phyloP scores from a whole-genome alignment of 2,113 vertebrate species.

The Oreochromis tanganicae region DNA sequence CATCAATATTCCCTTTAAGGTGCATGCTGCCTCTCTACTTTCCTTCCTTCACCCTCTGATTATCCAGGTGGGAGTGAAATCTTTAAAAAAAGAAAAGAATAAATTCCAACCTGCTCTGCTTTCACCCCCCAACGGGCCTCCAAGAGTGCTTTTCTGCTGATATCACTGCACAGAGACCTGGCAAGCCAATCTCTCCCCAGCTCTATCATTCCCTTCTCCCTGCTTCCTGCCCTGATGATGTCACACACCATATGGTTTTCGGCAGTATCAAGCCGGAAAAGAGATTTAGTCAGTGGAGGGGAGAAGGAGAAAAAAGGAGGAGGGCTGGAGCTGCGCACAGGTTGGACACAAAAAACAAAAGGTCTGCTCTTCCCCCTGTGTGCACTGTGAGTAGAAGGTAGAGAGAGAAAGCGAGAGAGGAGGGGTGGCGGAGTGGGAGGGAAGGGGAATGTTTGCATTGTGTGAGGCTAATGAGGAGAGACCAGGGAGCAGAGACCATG shows the following conservation, averaged over 20 bases:
- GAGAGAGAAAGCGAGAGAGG: background rate
- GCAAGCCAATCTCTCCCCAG: constrained; percentile 63
- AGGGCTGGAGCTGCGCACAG: constrained; percentile 30
- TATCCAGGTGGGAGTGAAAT: constrained; percentile 75
- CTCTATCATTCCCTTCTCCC: constrained; percentile 64
- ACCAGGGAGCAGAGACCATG: constrained; percentile 59
- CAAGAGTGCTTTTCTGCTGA: constrained; percentile 75
- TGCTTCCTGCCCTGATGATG: constrained; percentile 79
- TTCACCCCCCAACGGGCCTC: constrained; percentile 63
- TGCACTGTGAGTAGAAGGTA: constrained; percentile 39
- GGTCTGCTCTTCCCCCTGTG: constrained; percentile 57
- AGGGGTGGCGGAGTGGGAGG: background rate
- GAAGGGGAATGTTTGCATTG: constrained; percentile 35
- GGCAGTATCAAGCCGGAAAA: constrained; percentile 76
- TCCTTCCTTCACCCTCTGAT: constrained; percentile 44
- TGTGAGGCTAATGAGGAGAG: constrained; percentile 71
- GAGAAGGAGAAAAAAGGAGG: constrained; percentile 62
- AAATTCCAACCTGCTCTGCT: constrained; percentile 67
- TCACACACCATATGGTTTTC: constrained; percentile 82
- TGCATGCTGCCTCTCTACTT: background rate
- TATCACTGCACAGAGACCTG: constrained; percentile 74
- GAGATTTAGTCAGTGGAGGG: constrained; percentile 71
- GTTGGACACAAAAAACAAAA: constrained; percentile 69
- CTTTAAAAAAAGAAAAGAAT: constrained; percentile 23
- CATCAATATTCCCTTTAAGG: constrained; percentile 23